phyloP scores from a whole-genome alignment of 2,888 invertebrate genomes.

The Meloe dianella region DNA sequence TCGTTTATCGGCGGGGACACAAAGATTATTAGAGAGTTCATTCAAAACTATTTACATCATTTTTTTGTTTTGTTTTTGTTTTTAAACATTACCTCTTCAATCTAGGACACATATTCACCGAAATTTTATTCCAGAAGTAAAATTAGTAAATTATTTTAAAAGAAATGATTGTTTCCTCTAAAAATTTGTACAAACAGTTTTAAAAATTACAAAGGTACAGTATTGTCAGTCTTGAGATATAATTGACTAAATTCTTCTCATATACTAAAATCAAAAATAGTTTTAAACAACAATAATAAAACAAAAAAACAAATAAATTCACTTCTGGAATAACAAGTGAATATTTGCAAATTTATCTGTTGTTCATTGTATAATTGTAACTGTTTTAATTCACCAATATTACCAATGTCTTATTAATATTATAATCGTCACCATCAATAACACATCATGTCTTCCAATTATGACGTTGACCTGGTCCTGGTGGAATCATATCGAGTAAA shows the following conservation, averaged over 20 bases:
- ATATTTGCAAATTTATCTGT: background rate
- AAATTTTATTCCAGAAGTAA: conserved; percentile 28
- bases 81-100: too few relatives aligned
- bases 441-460: conserved; percentile 70
- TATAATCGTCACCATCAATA: conserved; percentile 33
- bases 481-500: conserved; percentile 94
- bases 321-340: conserved; percentile 35
- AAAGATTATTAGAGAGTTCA: conserved; percentile 5
- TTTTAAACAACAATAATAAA: conserved; percentile 17
- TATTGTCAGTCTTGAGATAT: conserved; percentile 31
- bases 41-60: conserved; percentile 3
- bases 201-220: conserved; percentile 25
- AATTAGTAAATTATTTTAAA: conserved; percentile 8
- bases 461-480: conserved; percentile 63
- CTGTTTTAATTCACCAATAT: conserved; percentile 23
- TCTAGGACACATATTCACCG: background rate
- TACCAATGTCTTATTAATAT: conserved; percentile 29
- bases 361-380: too few relatives aligned
- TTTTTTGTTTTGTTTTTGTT: background rate
- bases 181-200: conserved; percentile 16
- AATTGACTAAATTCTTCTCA: conserved; percentile 35
- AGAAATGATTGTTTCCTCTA: background rate
- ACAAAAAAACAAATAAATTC: conserved; percentile 19
- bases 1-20: background rate
- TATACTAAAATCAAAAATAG: conserved; percentile 26